Percentiles rank a stretch among this genome's conserved stretches.
These are phyloP conservation scores for Myzus persicae DNA, from an alignment of 1,140 invertebrate genomes.

Conservation along the genomic window DNA sequence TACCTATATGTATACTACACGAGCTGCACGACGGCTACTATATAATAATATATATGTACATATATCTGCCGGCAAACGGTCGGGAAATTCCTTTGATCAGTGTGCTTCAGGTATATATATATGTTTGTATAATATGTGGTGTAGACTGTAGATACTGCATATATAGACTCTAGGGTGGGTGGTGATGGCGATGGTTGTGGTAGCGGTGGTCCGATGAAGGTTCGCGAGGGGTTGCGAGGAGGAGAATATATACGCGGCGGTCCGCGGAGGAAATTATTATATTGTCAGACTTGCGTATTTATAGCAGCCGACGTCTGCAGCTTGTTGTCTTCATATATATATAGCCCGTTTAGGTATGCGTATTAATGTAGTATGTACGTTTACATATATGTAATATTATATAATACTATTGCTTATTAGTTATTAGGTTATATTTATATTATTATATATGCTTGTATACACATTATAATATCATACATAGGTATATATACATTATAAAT, in stretches of 20 bases:
- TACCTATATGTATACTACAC: neutral
- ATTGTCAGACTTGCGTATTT: neutral
- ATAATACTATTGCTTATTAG: neutral
- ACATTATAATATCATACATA: too few relatives aligned
- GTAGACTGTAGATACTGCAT: neutral
- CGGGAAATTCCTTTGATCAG: constrained; percentile 6
- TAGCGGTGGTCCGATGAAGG: neutral
- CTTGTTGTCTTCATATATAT: neutral
- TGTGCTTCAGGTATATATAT: neutral
- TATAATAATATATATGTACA: neutral
- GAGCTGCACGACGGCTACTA: neutral
- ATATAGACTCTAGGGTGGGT: neutral
- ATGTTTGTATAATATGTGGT: neutral
- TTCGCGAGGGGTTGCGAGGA: neutral
- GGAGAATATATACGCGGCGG: neutral
- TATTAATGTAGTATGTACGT: neutral
- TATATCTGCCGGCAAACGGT: neutral
- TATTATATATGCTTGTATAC: neutral
- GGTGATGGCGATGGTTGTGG: too few relatives aligned
- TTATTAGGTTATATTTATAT: neutral
- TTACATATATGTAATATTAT: neutral
- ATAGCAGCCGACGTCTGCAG: neutral
- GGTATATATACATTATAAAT: neutral
- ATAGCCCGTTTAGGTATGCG: neutral
- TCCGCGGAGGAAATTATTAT: neutral